These are phyloP conservation scores for Sceloporus tristichus DNA, from an alignment of 2,113 vertebrate species.

Conservation along the genomic window DNA sequence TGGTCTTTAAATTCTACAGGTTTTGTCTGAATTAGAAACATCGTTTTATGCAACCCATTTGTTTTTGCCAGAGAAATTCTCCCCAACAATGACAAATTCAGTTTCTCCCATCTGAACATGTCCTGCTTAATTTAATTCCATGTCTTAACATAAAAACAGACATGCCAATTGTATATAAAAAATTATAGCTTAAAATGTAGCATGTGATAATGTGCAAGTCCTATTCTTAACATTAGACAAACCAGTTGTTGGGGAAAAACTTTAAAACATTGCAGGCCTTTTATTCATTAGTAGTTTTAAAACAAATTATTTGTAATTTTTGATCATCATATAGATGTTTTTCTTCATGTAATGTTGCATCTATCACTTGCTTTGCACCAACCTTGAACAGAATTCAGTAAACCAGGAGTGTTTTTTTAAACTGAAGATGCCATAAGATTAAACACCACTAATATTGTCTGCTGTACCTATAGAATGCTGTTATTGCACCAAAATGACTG, in stretches of 20 bases:
- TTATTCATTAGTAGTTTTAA: not conserved
- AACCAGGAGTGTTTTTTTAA: not conserved
- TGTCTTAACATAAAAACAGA: not conserved
- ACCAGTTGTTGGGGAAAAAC: too few species aligned
- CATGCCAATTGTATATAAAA: not conserved
- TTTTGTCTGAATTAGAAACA: too few species aligned
- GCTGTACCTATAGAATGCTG: not conserved
- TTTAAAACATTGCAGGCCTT: not conserved
- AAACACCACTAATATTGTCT: not conserved
- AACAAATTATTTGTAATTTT: not conserved
- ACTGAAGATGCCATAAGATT: not conserved
- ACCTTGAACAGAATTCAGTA: not conserved
- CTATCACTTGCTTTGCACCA: not conserved
- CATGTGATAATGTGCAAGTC: too few species aligned
- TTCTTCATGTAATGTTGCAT: not conserved
- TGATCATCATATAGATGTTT: not conserved
- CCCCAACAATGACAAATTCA: too few species aligned
- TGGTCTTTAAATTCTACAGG: too few species aligned
- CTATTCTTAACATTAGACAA: too few species aligned
- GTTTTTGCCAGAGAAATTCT: too few species aligned
- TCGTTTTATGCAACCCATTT: too few species aligned
- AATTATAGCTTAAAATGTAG: not conserved
- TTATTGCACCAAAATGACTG: not conserved
- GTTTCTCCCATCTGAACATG: too few species aligned
- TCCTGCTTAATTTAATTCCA: too few species aligned